Conservation (phyloP, 2,888 invertebrate genomes). For the Cosmorhoe ocellata region DNA sequence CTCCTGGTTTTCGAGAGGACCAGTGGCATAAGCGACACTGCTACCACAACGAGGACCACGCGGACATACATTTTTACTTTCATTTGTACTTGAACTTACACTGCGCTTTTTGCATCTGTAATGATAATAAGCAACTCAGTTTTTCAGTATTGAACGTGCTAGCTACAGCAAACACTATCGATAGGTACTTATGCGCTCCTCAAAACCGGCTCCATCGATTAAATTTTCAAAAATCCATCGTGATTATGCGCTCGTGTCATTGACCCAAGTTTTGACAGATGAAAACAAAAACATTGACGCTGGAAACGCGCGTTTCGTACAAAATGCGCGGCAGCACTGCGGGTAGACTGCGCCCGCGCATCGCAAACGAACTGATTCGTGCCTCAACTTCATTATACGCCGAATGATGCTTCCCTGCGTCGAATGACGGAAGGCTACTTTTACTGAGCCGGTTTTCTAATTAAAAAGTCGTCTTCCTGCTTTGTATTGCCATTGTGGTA, state of each 20-base stretch:
- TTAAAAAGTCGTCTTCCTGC: conserved; percentile 62
- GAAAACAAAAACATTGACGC: conserved; percentile 44
- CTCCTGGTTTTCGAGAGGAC: conserved; percentile 58
- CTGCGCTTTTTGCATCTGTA: conserved; percentile 18
- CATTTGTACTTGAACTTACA: conserved; percentile 23
- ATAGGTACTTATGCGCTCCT: not conserved
- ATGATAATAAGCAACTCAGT: not conserved
- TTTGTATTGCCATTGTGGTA: conserved; percentile 36
- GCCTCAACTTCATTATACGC: conserved; percentile 73
- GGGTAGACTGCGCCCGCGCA: conserved; percentile 52
- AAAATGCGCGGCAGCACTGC: conserved; percentile 71
- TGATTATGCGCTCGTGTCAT: conserved; percentile 44
- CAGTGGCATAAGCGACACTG: conserved; percentile 47
- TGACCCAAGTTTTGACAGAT: conserved; percentile 53
- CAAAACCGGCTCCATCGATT: conserved; percentile 33
- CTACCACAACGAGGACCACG: conserved; percentile 51
- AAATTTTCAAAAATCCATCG: conserved; percentile 33
- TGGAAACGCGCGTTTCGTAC: conserved; percentile 60
- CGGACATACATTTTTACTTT: conserved; percentile 52
- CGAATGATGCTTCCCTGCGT: conserved; percentile 74
- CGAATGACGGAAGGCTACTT: conserved; percentile 77
- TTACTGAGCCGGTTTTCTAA: conserved; percentile 77
- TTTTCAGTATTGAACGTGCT: not conserved
- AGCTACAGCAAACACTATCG: not conserved
- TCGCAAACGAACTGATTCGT: conserved; percentile 50